These are phyloP conservation scores for Myrmecophaga tridactyla DNA, from an alignment of 2,113 vertebrate genomes.

Conservation along the genomic window DNA sequence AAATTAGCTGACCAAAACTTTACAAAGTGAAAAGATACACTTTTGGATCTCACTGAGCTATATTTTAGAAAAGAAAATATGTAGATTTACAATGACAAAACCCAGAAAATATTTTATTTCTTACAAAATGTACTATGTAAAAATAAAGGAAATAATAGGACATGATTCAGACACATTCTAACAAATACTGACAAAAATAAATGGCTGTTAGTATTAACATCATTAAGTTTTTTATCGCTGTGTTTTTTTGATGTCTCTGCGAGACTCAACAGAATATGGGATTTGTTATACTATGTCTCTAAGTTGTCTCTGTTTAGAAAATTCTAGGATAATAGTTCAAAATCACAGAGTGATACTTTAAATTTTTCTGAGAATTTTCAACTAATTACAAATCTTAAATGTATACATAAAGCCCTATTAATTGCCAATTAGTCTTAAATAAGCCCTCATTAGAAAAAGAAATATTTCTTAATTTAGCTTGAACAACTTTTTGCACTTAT, in stretches of 20 bases:
- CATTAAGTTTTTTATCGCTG: background rate
- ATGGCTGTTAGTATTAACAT: background rate
- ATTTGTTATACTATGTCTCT: background rate
- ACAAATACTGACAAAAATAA: background rate
- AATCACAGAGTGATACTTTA: background rate
- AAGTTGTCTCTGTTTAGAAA: background rate
- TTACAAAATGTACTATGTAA: background rate
- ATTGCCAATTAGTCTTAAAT: background rate
- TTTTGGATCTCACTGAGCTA: background rate
- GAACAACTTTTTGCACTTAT: background rate
- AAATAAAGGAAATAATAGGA: conserved; percentile 5
- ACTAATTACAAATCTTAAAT: background rate
- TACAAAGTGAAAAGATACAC: conserved; percentile 18
- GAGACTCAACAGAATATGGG: background rate
- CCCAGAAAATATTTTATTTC: background rate
- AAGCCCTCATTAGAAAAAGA: background rate
- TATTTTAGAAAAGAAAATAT: conserved; percentile 31
- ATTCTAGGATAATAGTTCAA: background rate
- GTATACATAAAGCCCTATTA: background rate
- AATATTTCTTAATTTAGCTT: background rate
- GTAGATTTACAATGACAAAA: background rate
- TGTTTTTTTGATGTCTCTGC: conserved; percentile 2
- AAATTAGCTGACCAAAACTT: background rate
- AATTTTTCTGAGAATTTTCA: background rate
- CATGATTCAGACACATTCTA: background rate